These are phyloP conservation scores for Antennarius maculatus DNA, from an alignment of 2,797 vertebrate genomes.

Conservation along the genomic window DNA sequence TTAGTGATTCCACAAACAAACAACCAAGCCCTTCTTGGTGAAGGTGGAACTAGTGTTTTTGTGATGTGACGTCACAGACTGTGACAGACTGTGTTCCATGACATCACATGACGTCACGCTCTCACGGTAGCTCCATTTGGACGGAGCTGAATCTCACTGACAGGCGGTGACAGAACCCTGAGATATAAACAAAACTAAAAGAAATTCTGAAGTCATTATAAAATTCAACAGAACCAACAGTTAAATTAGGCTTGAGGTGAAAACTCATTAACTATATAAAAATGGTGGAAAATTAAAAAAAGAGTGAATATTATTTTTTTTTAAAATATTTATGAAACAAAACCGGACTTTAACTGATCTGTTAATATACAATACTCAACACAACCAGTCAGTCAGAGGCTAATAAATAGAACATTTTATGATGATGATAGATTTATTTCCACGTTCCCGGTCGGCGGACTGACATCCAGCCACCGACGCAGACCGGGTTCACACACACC, in stretches of 20 bases:
- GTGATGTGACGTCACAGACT: neutral
- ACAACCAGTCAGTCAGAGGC: too few relatives aligned
- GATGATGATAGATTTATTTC: neutral
- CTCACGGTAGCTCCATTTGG: conserved; percentile 1
- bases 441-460: conserved; percentile 1
- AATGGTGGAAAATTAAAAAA: neutral
- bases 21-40: too few relatives aligned
- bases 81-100: too few relatives aligned
- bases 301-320: too few relatives aligned
- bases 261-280: conserved; percentile 2
- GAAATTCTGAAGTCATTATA: neutral
- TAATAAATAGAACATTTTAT: neutral
- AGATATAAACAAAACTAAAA: conserved; percentile 1
- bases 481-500: conserved; percentile 12
- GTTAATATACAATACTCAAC: too few relatives aligned
- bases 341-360: too few relatives aligned
- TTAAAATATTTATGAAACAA: neutral
- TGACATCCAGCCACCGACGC: conserved; percentile 3
- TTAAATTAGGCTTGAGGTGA: neutral
- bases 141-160: conserved; percentile 17
- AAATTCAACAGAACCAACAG: neutral
- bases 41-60: neutral
- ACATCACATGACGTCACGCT: too few relatives aligned
- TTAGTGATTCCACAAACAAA: too few relatives aligned
- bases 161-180: conserved; percentile 21